Evolutionary conservation across 2,888 invertebrate species (phyloP), one percentile per base, ranked within the genome.

Genomic region (Thelaira solivaga): DNA sequence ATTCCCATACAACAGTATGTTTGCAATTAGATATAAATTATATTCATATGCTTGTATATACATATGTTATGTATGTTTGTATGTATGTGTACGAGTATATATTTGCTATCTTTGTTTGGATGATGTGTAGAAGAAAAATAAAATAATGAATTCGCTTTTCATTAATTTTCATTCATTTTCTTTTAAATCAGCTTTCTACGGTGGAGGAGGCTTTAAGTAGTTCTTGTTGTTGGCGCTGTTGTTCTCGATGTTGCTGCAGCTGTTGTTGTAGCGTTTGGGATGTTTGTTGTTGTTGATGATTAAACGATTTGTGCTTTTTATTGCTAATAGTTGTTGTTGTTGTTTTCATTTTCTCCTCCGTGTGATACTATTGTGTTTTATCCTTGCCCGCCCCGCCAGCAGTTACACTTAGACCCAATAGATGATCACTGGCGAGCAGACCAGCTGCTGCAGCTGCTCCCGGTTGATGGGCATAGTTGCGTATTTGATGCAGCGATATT

Each of bases 381-480:
- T 88, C 88, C 80, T 88, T 88, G 67, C 84, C 85, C 26, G 82
- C 80, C 80, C 84, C 82, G 73, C 86, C 82, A 43, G 83, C 86
- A 45, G 87, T 84, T n/a, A 85, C 86, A 13, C 89, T 88, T 43
- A 89, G 83, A n/a, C 89, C 88, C 78, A 93, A 89, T 82, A 92
- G 90, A 88, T 93, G 93, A 83, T 93, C 93, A 82, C 92, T 90
- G 75, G 92, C 91, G 78, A 94, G 90, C 80, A 93, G 91, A 81
- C 95, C 93, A 47, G 86, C 84, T 71, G 85, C 81, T 57, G 82
- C 82, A 39, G 84, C 83, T 59, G 86, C 84, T 34, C 86, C 85
- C 51, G 97, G 97, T 88, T 97, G 97, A 89, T 96, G 96, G 82
- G 96, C 96, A 90, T 97, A 98, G 90, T 97, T 97, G 89, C 97